phyloP scores from a whole-genome alignment of 2,888 invertebrate species.

The Polymixis flavicincta region DNA sequence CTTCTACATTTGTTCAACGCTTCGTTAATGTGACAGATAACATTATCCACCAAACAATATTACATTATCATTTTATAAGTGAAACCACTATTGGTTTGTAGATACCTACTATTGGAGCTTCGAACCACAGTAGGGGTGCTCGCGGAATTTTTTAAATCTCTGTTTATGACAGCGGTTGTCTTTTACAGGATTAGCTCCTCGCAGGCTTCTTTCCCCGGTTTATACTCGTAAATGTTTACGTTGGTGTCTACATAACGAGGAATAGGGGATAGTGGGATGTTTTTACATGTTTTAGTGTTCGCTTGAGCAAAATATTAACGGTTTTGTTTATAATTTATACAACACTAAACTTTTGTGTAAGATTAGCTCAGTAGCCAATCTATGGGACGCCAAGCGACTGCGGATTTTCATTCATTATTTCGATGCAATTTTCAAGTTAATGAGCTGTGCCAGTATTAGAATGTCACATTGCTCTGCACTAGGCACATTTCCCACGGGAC shows the following conservation, averaged over 20 bases:
- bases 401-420: not conserved
- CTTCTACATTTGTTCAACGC: no score
- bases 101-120: not conserved
- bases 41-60: no score
- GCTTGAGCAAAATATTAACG: not conserved
- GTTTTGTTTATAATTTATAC: not conserved
- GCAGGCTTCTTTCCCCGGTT: not conserved
- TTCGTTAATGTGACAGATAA: no score
- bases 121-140: not conserved
- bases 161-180: conserved; percentile 4
- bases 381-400: not conserved
- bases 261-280: no score
- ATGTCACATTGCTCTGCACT: not conserved
- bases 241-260: not conserved
- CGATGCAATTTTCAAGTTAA: not conserved
- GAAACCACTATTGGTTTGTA: not conserved
- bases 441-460: no score
- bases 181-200: not conserved
- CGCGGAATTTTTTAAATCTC: conserved; percentile 4
- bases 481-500: not conserved
- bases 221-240: not conserved
- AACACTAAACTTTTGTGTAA: not conserved
- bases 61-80: no score
- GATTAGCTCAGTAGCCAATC: no score
- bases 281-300: no score